phyloP scores from a whole-genome alignment of 2,888 invertebrate species.

The Cheilosia impressa region DNA sequence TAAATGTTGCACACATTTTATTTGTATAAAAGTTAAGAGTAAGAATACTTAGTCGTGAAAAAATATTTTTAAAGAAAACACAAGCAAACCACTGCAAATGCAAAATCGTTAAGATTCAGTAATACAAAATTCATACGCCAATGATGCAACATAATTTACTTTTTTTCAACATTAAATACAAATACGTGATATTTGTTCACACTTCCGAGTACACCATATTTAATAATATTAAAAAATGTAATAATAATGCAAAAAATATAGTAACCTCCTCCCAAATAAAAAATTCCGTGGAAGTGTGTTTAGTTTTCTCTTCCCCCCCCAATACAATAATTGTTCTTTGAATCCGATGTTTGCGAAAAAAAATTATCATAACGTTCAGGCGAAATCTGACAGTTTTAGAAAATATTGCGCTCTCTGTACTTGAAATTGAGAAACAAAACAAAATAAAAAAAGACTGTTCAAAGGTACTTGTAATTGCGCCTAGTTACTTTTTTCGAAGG shows the following conservation, averaged over 20 bases:
- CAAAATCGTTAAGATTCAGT: not conserved
- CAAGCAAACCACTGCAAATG: not conserved
- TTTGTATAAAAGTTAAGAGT: not conserved
- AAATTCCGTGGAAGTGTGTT: constrained; percentile 9
- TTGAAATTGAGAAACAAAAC: not conserved
- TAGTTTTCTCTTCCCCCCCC: constrained; percentile 21
- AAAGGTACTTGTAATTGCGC: not conserved
- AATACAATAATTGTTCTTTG: not conserved
- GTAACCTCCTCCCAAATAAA: no score
- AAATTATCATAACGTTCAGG: not conserved
- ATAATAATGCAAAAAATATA: no score
- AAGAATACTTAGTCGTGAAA: not conserved
- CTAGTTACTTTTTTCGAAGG: no score
- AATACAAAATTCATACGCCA: not conserved
- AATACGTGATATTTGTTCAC: not conserved
- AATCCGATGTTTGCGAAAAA: constrained; percentile 42
- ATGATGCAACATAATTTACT: constrained; percentile 1
- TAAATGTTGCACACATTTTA: not conserved
- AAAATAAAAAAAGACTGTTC: not conserved
- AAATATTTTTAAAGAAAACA: not conserved
- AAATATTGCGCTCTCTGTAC: constrained; percentile 17
- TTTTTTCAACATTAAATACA: not conserved
- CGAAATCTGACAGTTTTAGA: constrained; percentile 27
- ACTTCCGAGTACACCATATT: no score
- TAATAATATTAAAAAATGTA: no score